Conservation (phyloP, 92 coral and sea anemone species). For the Epizoanthus scotinus region DNA sequence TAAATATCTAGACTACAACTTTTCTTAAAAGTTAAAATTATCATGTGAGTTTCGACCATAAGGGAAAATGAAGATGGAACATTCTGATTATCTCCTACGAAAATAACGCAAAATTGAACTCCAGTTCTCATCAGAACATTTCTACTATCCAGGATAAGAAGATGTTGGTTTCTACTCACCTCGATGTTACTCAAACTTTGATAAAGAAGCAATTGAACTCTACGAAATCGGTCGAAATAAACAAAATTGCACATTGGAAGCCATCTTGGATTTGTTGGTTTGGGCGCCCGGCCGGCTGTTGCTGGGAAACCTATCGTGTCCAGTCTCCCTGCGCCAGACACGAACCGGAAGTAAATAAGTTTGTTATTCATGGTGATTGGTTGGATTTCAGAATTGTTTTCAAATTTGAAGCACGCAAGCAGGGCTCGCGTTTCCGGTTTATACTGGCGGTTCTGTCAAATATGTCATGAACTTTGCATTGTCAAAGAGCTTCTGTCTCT, state of each 20-base stretch:
- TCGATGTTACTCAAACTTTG: not conserved
- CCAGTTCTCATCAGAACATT: too few species aligned
- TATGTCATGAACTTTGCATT: not conserved
- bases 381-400: slow-evolving; percentile 1
- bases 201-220: not conserved
- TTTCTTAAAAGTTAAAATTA: too few species aligned
- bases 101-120: too few species aligned
- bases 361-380: not conserved
- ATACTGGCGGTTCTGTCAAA: slow-evolving; percentile 29
- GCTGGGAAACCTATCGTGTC: slow-evolving; percentile 42
- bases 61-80: too few species aligned
- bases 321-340: not conserved
- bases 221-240: not conserved
- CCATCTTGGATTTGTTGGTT: slow-evolving; percentile 43
- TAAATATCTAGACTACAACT: too few species aligned
- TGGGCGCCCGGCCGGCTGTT: slow-evolving; percentile 43
- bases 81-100: too few species aligned
- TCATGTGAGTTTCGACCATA: too few species aligned
- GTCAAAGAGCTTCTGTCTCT: not conserved
- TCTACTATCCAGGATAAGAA: too few species aligned
- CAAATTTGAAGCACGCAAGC: slow-evolving; percentile 23
- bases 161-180: not conserved
- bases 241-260: slow-evolving; percentile 4
- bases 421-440: slow-evolving; percentile 19
- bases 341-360: slow-evolving; percentile 20